Percentiles rank a stretch among this genome's conserved stretches.
Evolutionary conservation across 2,113 vertebrate genomes (phyloP).

Genomic region (Carassius carassius): DNA sequence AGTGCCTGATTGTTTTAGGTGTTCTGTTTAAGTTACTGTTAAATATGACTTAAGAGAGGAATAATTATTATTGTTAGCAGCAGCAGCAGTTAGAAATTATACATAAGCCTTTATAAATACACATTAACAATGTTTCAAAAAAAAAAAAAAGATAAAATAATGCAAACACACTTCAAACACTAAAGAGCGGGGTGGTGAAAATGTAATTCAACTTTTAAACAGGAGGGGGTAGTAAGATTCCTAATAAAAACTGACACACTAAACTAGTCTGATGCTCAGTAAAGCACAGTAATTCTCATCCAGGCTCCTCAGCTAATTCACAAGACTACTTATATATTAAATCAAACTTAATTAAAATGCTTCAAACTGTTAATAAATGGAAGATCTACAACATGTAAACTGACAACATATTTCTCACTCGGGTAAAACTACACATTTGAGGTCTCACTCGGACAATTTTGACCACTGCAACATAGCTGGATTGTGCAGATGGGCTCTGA

Average conservation of each 20-base stretch:
- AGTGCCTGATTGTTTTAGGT: neutral
- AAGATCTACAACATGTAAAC: neutral
- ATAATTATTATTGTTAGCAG: neutral
- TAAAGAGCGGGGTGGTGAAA: neutral
- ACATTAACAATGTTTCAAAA: too few relatives aligned
- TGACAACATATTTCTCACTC: neutral
- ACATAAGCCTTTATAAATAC: neutral
- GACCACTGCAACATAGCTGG: neutral
- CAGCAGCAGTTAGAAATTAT: neutral
- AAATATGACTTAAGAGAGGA: neutral
- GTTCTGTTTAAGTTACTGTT: neutral
- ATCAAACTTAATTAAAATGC: neutral
- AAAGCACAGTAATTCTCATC: neutral
- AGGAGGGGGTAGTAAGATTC: constrained; percentile 13
- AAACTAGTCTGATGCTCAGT: neutral
- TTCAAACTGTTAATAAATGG: neutral
- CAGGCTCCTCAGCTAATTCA: neutral
- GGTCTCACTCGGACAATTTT: neutral
- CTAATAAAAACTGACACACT: neutral
- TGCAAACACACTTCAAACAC: neutral
- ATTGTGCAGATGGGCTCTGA: neutral
- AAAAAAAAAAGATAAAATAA: neutral
- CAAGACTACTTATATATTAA: neutral
- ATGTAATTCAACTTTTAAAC: constrained; percentile 19
- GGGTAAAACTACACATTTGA: neutral